Percentiles rank a stretch among this genome's conserved stretches.
Evolutionary conservation across 1,140 invertebrate genomes (phyloP).

Genomic region (Drosophila eugracilis): DNA sequence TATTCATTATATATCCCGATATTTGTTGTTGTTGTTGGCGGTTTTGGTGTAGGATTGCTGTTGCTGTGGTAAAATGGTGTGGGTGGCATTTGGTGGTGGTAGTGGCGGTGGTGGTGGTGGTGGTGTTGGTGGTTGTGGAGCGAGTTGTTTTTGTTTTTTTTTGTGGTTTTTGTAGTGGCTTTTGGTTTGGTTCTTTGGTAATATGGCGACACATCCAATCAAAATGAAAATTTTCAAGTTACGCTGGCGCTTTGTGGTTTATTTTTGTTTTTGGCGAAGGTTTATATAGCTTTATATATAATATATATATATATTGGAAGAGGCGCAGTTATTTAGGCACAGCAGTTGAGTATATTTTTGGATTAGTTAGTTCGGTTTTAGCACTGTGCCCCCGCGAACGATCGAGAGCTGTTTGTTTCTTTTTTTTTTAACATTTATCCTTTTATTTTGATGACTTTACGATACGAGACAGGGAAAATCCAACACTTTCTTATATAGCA

Average conservation of each 20-base stretch:
- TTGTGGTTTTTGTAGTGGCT: slow-evolving; percentile 27
- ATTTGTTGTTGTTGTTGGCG: slow-evolving; percentile 56
- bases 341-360: slow-evolving; percentile 42
- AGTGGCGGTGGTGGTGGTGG: slow-evolving; percentile 18
- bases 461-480: slow-evolving; percentile 30
- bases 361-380: slow-evolving; percentile 38
- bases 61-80: slow-evolving; percentile 72
- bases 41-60: slow-evolving; percentile 66
- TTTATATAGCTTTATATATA: slow-evolving; percentile 33
- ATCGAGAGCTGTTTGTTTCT: slow-evolving; percentile 18
- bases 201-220: slow-evolving; percentile 57
- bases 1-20: slow-evolving; percentile 38
- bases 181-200: slow-evolving; percentile 34
- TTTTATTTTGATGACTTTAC: slow-evolving; percentile 22
- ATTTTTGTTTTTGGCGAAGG: slow-evolving; percentile 46
- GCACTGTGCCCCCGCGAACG: slow-evolving; percentile 21
- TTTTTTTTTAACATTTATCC: too few relatives aligned
- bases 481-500: slow-evolving; percentile 49
- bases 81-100: slow-evolving; percentile 35
- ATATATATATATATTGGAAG: too few relatives aligned
- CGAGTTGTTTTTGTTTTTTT: slow-evolving; percentile 44
- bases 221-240: slow-evolving; percentile 63
- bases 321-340: slow-evolving; percentile 26
- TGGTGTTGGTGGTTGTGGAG: slow-evolving; percentile 42
- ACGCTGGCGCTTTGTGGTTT: slow-evolving; percentile 39